Conservation (phyloP, 2,113 vertebrate species). For the Asarcornis scutulata region DNA sequence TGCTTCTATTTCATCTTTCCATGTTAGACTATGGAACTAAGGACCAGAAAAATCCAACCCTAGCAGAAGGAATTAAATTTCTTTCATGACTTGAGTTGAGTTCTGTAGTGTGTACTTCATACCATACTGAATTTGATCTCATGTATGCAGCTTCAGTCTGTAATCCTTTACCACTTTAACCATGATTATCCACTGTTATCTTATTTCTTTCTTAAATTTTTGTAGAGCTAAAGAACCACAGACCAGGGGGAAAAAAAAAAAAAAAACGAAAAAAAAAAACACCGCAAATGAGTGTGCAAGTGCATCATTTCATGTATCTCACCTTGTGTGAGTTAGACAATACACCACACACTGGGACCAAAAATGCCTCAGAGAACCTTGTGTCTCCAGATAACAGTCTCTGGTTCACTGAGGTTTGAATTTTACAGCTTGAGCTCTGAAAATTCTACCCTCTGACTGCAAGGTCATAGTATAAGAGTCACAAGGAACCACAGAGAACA, state of each 20-base stretch:
- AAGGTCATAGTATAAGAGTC: neutral
- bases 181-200: neutral
- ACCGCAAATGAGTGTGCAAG: accelerated
- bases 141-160: neutral
- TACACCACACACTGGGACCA: neutral
- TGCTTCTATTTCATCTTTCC: neutral
- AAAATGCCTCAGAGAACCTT: neutral
- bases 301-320: neutral
- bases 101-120: neutral
- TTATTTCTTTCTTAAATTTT: neutral
- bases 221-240: neutral
- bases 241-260: neutral
- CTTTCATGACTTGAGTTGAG: neutral
- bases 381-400: neutral
- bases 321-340: neutral
- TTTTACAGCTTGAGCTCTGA: neutral
- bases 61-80: neutral
- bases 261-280: neutral
- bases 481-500: neutral
- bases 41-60: neutral
- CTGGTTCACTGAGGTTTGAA: neutral
- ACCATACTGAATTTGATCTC: neutral
- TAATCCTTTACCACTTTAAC: neutral
- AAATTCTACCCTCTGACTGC: neutral
- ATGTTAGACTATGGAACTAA: neutral